phyloP scores from a whole-genome alignment of 2,888 invertebrate species.

The Acronicta psi region DNA sequence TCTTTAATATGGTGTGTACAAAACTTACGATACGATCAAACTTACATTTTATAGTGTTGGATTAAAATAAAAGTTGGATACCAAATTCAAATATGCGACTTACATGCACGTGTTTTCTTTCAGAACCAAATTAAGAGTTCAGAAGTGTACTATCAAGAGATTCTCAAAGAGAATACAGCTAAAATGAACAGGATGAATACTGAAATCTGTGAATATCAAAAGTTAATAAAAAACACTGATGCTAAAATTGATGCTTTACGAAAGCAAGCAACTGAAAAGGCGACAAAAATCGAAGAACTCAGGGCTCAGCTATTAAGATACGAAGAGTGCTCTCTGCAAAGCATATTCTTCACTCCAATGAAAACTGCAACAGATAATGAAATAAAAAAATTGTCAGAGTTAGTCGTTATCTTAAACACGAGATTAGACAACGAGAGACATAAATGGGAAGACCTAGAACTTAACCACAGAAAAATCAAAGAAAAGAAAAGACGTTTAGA shows the following conservation, averaged over 20 bases:
- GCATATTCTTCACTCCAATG: conserved; percentile 85
- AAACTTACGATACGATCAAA: no score
- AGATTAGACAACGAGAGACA: conserved; percentile 89
- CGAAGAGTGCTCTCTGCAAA: conserved; percentile 84
- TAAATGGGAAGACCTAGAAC: conserved; percentile 89
- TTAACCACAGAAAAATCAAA: conserved; percentile 86
- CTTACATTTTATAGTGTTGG: no score
- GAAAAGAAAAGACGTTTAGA: conserved; percentile 84
- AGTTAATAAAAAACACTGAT: conserved; percentile 82
- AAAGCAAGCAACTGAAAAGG: conserved; percentile 82
- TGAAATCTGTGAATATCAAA: conserved; percentile 79
- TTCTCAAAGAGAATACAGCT: conserved; percentile 81
- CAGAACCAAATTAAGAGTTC: conserved; percentile 86
- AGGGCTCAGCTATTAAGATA: conserved; percentile 81
- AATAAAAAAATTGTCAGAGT: conserved; percentile 88
- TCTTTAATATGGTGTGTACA: no score
- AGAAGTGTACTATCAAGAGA: conserved; percentile 84
- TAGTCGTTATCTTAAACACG: conserved; percentile 88
- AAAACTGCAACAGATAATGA: conserved; percentile 90
- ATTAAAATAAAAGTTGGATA: no score
- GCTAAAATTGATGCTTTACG: conserved; percentile 85
- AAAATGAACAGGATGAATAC: conserved; percentile 84
- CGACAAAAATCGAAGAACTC: conserved; percentile 82
- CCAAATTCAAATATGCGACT: no score
- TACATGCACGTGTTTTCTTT: conserved; percentile 50